These are phyloP conservation scores for Anagyrus pseudococci DNA, from an alignment of 2,888 invertebrate genomes.

Conservation along the genomic window DNA sequence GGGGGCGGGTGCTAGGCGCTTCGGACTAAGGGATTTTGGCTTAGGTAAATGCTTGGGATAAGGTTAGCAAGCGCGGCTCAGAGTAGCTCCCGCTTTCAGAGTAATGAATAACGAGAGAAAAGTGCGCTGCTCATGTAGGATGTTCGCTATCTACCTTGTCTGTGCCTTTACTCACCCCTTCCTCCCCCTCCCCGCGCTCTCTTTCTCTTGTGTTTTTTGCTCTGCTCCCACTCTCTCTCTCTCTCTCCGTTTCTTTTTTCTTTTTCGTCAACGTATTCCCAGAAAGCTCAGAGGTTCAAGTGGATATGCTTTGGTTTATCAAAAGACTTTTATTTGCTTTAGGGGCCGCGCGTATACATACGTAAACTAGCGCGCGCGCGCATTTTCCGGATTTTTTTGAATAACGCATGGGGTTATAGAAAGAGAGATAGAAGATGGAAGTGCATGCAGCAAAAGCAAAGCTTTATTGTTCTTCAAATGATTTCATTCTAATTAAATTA, in stretches of 20 bases:
- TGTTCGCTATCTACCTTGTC: too few species aligned
- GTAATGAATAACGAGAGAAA: constrained; percentile 33
- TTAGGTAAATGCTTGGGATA: constrained; percentile 13
- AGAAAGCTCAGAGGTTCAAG: constrained; percentile 19
- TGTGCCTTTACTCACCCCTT: background rate
- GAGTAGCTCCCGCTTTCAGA: constrained; percentile 6
- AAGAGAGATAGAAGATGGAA: too few species aligned
- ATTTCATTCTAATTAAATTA: too few species aligned
- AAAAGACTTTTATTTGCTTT: constrained; percentile 22
- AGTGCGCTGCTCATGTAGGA: constrained; percentile 1
- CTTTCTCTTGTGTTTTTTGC: background rate
- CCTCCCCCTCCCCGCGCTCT: background rate
- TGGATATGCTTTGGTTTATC: constrained; percentile 34
- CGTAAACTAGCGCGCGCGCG: too few species aligned
- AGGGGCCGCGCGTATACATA: too few species aligned
- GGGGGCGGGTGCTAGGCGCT: background rate
- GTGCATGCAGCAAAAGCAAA: too few species aligned
- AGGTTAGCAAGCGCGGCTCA: constrained; percentile 22
- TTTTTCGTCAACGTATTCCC: constrained; percentile 12
- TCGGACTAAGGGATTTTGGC: background rate
- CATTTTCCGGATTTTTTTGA: too few species aligned
- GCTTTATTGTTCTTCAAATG: too few species aligned
- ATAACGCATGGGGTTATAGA: too few species aligned
- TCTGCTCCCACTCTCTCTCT: background rate
- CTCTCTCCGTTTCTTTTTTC: background rate